Evolutionary conservation across 2,113 vertebrate genomes (phyloP), one percentile per base, ranked within the genome.

Genomic region (Passer montanus): DNA sequence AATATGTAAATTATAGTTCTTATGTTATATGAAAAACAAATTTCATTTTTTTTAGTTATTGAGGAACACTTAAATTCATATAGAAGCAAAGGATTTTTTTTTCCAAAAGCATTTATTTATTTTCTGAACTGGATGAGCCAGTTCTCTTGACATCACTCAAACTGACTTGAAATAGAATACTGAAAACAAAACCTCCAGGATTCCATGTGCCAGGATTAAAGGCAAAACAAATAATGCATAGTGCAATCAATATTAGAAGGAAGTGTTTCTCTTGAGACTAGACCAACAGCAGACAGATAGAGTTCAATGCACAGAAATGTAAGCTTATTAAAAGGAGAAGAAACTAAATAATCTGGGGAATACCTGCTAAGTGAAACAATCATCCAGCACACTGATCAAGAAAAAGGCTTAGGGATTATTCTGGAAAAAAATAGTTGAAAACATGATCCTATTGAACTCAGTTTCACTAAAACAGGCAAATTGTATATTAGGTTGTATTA

Each of bases 261-360:
- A 89, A 62, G 69, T 60, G 33, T 74, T 85, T 85, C 82, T 69
- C 88, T 62, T 79, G 84, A 91, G 64, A 39, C 59, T 52, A 35
- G 89, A 18, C 58, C 76, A 89, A 70, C 39, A 86, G 80, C 88
- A 83, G 44, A 67, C 53, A 88, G 93, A 87, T 35, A 83, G 62
- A 60, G 24, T 58, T 92, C 47, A 78, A 47, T 19, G 26, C 33
- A 69, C 58, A 94, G 49, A 89, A 94, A 85, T 64, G 15, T 67
- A 80, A 92, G 27, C 78, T 95, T 93, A 92, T 90, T 93, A 73
- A 83, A 94, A 93, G 74, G 35, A 87, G 80, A 81, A 93, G 58
- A 64, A 94, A 84, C 7, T 11, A 74, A 74, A 69, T 87, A 88
- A 85, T 75, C 90, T 64, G 49, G 84, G 86, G 74, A 94, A 73